Evolutionary conservation across 2,888 invertebrate species (phyloP), one percentile per base, ranked within the genome.

Genomic region (Vesta saturnalis): DNA sequence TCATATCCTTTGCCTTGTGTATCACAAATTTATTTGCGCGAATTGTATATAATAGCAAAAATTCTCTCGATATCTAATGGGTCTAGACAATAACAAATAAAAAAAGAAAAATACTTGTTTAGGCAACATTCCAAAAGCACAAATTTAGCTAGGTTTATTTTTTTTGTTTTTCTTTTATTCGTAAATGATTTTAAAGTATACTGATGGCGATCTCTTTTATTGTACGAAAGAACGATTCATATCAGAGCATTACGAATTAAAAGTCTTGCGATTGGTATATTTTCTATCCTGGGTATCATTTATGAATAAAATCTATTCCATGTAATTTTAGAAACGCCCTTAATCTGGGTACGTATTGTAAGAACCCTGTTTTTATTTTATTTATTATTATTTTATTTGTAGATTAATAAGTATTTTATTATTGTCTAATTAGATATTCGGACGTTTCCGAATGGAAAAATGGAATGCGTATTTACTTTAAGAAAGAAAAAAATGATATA

Each of bases 81-180:
- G 72, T 74, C 73, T 73, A 73, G 74, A 75, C 74, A 74, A 74
- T 74, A 74, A n/a, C n/a, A n/a, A n/a, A n/a, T n/a, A 73, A 57
- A 68, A 15, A 19, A 58, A 12, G 39, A 21, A n/a, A 22, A 43
- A 46, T 47, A 55, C 54, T 23, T 64, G 70, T 74, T 73, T 76
- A 72, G 75, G 73, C 73, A 63, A 76, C 74, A 75, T 75, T 76
- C 76, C 76, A 75, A 62, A 65, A 61, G 73, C 75, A 74, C 75
- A 74, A 69, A 60, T 46, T 59, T 54, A 54, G 60, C 60, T 60
- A 54, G 43, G 43, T 60, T 12, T 60, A 19, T 23, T 22, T 60
- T 54, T 57, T 16, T 46, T 23, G 6, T 12, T 59, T 52, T n/a
- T n/a, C n/a, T n/a, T 61, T 57, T 60, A 67, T 67, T 67, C 67